Evolutionary conservation across 2,113 vertebrate species (phyloP).

Genomic region (Alligator mississippiensis): DNA sequence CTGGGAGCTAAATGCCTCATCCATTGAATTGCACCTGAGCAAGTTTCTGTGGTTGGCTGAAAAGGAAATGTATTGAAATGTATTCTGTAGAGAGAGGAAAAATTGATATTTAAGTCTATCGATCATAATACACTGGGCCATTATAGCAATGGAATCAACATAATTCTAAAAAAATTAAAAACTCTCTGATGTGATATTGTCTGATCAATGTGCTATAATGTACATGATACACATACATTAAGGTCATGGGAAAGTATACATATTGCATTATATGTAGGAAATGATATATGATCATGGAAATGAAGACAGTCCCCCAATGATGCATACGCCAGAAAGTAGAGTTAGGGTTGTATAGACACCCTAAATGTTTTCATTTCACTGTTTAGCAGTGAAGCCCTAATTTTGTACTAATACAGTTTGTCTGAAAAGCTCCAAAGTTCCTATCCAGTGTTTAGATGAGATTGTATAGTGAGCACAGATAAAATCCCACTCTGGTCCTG

Average conservation of each 20-base stretch:
- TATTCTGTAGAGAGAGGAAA: neutral
- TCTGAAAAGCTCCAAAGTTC: neutral
- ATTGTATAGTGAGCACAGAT: too few relatives aligned
- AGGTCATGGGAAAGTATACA: neutral
- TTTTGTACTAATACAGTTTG: neutral
- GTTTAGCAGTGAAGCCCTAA: neutral
- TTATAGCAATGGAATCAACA: conserved; percentile 45
- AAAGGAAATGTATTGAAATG: conserved; percentile 38
- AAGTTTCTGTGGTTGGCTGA: neutral
- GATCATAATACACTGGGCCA: conserved; percentile 64
- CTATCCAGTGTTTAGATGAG: neutral
- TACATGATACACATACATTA: neutral
- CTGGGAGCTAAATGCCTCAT: neutral
- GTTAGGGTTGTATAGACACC: neutral
- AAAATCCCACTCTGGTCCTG: neutral
- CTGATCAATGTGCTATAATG: conserved; percentile 12
- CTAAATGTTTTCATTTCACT: neutral
- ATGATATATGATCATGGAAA: neutral
- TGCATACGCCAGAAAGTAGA: neutral
- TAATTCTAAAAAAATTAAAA: conserved; percentile 61
- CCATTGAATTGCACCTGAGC: neutral
- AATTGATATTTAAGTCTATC: conserved; percentile 54
- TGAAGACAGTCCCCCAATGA: neutral
- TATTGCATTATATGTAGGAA: neutral
- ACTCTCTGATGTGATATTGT: conserved; percentile 40